Evolutionary conservation across 2,113 vertebrate genomes (phyloP), one percentile per base, ranked within the genome.

Genomic region (Phrynosoma platyrhinos): DNA sequence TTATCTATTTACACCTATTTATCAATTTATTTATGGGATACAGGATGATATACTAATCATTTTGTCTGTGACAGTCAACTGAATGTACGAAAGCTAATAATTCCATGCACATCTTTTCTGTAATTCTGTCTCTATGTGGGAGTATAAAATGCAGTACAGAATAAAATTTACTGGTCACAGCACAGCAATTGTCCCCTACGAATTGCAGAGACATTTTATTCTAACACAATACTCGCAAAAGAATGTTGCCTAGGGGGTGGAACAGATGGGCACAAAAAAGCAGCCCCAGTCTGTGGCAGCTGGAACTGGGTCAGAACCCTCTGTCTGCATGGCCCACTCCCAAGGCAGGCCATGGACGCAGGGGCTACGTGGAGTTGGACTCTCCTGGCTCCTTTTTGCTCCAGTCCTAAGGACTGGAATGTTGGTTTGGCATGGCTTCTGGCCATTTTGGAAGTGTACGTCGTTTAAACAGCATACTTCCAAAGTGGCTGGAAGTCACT

Each of bases 111-210:
- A 32, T 77, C 20, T 58, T 89, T 83, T 9, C 30, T 30, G 55
- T 30, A 25, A 71, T 75, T 71, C 87, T 79, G 21, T 18, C 36
- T 25, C 47, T 55, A 16, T 86, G 9, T 53, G 5, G 18, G 21
- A 79, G 1, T 36, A 72, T 27, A 68, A 10, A 4, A 32, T 52
- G 23, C 27, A 10, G 16, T 86, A n/a, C 30, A 42, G 36, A 84
- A 30, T 78, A 1, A 47, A 78, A 52, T 30, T 52, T 7, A 1
- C 21, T 69, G 81, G 75, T 82, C 5, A 21, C 64, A 89, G 68
- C 13, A 76, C 87, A 93, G 55, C 21, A 58, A 90, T 40, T 4
- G 79, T 4, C 42, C 91, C 62, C 86, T 52, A 84, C 5, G 20
- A 78, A 89, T 52, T 86, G 47, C 23, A 64, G 30, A 4, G 25